Evolutionary conservation across 2,113 vertebrate genomes (phyloP).

Genomic region (Cryptoleucopteryx plumbea): DNA sequence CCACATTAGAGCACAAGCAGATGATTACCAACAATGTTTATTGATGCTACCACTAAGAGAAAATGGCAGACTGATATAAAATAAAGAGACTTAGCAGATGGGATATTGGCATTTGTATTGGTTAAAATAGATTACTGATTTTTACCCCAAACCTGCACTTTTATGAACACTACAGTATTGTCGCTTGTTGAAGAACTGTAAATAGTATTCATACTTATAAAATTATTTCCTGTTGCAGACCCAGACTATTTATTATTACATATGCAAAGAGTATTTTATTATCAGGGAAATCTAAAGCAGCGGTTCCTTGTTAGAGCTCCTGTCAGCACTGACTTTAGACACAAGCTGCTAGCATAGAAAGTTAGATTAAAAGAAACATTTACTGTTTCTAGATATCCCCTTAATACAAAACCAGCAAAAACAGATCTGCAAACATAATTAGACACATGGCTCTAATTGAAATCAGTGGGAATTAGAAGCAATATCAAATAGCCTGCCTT

Average conservation of each 20-base stretch:
- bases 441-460: background rate
- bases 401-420: background rate
- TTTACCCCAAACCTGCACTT: conserved; percentile 71
- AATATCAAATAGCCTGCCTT: background rate
- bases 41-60: conserved; percentile 79
- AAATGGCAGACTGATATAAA: conserved; percentile 82
- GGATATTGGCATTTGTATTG: conserved; percentile 81
- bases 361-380: background rate
- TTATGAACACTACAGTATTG: conserved; percentile 38
- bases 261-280: background rate
- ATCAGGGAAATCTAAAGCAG: background rate
- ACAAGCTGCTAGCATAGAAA: background rate
- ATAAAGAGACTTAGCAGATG: conserved; percentile 80
- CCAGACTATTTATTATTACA: background rate
- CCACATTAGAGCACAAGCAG: conserved; percentile 73
- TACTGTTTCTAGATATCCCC: background rate
- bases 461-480: background rate
- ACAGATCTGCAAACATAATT: background rate
- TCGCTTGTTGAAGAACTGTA: background rate
- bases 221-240: background rate
- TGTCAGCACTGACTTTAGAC: background rate
- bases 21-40: conserved; percentile 80
- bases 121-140: conserved; percentile 75
- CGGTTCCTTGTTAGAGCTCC: background rate
- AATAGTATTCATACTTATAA: background rate